A percentile compares a stretch with the other conserved stretches of the same genome.
Conservation (phyloP, 2,113 vertebrate genomes). For the Mola mola region DNA sequence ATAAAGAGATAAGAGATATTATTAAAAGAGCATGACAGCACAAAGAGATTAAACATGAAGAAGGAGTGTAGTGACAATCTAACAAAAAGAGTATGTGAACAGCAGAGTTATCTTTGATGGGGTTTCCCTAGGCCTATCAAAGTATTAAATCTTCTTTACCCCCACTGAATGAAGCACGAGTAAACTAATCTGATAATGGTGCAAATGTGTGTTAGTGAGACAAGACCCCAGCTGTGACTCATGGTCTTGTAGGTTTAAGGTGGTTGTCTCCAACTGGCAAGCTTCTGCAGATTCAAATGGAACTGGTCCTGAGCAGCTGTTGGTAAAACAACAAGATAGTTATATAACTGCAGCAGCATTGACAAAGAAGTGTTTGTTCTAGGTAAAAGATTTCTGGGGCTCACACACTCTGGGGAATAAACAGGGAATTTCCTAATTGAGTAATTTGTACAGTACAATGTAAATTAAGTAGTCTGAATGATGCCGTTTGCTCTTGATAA, state of each 20-base stretch:
- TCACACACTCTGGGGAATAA: background rate
- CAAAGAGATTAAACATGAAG: background rate
- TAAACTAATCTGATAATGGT: slow-evolving; percentile 30
- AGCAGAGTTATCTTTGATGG: slow-evolving; percentile 10
- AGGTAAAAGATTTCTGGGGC: background rate
- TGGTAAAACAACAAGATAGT: slow-evolving; percentile 1
- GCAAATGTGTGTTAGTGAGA: slow-evolving; percentile 4
- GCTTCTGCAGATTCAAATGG: slow-evolving; percentile 23
- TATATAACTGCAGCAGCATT: slow-evolving; percentile 8
- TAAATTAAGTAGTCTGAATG: slow-evolving; percentile 1
- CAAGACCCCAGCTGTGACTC: slow-evolving; percentile 34
- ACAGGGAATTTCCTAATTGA: too few relatives aligned
- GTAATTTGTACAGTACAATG: background rate
- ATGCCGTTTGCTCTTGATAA: slow-evolving; percentile 38
- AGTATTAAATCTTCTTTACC: slow-evolving; percentile 6
- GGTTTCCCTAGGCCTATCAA: slow-evolving; percentile 26
- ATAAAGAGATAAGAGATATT: background rate
- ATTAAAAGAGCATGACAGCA: background rate
- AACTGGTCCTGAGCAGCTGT: slow-evolving; percentile 19
- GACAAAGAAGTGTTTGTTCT: slow-evolving; percentile 13
- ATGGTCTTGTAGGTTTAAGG: slow-evolving; percentile 24
- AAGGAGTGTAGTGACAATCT: background rate
- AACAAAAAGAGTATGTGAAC: slow-evolving; percentile 8
- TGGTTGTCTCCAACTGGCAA: slow-evolving; percentile 17
- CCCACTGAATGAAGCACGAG: background rate